phyloP scores from a whole-genome alignment of 2,797 vertebrate species.

The Eulemur rubriventer region DNA sequence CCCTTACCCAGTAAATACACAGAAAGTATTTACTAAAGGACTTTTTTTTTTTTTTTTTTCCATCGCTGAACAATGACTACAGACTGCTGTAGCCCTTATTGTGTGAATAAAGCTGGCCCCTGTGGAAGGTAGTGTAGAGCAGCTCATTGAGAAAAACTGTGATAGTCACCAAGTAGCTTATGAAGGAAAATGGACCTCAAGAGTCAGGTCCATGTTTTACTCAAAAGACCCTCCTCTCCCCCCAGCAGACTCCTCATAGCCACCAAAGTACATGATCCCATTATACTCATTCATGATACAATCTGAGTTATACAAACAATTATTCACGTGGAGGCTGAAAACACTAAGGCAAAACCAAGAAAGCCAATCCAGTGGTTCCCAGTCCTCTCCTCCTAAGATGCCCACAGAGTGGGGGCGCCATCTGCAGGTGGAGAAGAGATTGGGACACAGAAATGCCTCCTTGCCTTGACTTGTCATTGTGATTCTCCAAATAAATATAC shows the following conservation, averaged over 20 bases:
- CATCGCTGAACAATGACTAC: not conserved
- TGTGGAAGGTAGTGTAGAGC: not conserved
- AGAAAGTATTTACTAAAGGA: not conserved
- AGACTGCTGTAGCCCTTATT: not conserved
- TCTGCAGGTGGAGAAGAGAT: not conserved
- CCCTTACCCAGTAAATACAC: not conserved
- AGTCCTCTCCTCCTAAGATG: not conserved
- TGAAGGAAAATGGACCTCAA: not conserved
- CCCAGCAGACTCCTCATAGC: not conserved
- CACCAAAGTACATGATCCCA: not conserved
- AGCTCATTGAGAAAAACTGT: not conserved
- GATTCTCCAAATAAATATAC: not conserved
- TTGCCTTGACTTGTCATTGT: not conserved
- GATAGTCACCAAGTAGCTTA: not conserved
- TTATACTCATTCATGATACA: not conserved
- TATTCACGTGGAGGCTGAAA: not conserved
- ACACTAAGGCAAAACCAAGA: not conserved
- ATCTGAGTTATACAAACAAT: not conserved
- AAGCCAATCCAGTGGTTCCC: not conserved
- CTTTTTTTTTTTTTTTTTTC: not conserved
- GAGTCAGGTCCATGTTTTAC: not conserved
- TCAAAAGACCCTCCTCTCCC: not conserved
- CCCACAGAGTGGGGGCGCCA: not conserved
- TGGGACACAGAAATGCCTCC: not conserved
- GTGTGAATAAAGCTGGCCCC: not conserved